Conservation (phyloP, 2,113 vertebrate species). For the Morone saxatilis region DNA sequence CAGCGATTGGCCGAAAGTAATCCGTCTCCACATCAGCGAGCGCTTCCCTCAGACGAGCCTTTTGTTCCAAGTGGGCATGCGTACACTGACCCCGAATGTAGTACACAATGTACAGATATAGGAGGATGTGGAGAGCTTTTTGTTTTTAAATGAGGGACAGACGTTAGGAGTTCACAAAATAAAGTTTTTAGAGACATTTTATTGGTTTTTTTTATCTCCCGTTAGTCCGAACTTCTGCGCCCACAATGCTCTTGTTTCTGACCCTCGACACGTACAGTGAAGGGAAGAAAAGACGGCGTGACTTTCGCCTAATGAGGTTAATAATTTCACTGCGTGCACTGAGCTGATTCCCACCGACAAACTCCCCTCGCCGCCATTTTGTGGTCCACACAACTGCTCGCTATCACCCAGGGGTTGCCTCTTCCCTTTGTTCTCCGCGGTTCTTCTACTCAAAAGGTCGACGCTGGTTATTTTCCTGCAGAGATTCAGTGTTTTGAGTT, state of each 20-base stretch:
- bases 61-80: slow-evolving; percentile 63
- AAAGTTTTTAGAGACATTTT: neutral
- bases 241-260: neutral
- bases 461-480: neutral
- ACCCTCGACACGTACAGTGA: neutral
- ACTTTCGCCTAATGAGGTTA: slow-evolving; percentile 70
- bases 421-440: slow-evolving; percentile 24
- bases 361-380: slow-evolving; percentile 57
- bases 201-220: neutral
- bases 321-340: slow-evolving; percentile 35
- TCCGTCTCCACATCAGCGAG: slow-evolving; percentile 13
- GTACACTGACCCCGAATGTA: slow-evolving; percentile 23
- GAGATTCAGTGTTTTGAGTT: neutral
- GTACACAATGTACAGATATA: slow-evolving; percentile 52
- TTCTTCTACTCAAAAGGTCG: neutral
- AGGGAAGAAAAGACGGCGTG: slow-evolving; percentile 45
- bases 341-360: slow-evolving; percentile 37
- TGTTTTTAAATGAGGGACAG: too few relatives aligned
- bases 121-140: neutral
- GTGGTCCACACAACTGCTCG: neutral
- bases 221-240: neutral
- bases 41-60: slow-evolving; percentile 19
- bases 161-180: neutral
- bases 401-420: neutral
- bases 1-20: slow-evolving; percentile 49